phyloP scores from a whole-genome alignment of 1,140 invertebrate genomes.

The Carposina sasakii region DNA sequence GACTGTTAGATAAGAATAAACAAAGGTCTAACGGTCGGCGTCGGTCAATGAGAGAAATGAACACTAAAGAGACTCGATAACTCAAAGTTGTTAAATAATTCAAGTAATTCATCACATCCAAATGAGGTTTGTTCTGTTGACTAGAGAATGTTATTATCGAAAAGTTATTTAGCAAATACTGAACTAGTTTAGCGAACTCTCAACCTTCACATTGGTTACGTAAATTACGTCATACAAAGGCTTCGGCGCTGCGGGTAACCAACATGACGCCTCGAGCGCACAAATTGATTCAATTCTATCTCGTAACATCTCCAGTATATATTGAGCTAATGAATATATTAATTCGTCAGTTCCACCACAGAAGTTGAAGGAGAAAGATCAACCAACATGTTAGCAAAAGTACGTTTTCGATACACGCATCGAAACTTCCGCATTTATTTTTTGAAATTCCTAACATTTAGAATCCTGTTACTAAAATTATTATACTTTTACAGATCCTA shows the following conservation, averaged over 20 bases:
- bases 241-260: slow-evolving; percentile 45
- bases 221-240: slow-evolving; percentile 62
- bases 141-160: no score
- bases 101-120: no score
- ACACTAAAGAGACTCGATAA: no score
- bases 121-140: no score
- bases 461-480: slow-evolving; percentile 2
- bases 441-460: no score
- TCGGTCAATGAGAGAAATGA: no score
- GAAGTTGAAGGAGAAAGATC: slow-evolving; percentile 61
- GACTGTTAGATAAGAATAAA: no score
- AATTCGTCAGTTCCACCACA: slow-evolving; percentile 66
- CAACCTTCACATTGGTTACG: slow-evolving; percentile 67
- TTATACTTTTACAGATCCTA: slow-evolving; percentile 44
- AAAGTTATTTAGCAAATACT: no score
- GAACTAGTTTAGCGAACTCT: slow-evolving; percentile 14
- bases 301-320: slow-evolving; percentile 70
- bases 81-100: no score
- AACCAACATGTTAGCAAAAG: slow-evolving; percentile 60
- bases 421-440: no score
- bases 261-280: slow-evolving; percentile 55
- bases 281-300: slow-evolving; percentile 67
- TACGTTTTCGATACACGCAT: slow-evolving; percentile 28
- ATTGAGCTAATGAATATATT: slow-evolving; percentile 65
- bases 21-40: no score